phyloP scores from a whole-genome alignment of 2,888 invertebrate species.

The Thecocarcelia acutangulata region DNA sequence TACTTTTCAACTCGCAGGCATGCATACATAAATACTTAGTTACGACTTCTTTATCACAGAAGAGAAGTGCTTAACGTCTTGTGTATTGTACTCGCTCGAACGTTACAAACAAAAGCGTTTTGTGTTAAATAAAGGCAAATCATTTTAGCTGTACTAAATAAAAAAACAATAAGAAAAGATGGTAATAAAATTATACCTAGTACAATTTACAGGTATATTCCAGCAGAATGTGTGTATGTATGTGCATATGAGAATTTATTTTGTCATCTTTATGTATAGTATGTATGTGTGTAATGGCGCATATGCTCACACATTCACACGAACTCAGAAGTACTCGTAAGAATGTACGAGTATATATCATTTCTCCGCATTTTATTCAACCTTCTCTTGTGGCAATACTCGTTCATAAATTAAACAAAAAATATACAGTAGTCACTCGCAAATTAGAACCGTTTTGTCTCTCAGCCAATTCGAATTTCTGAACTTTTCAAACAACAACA shows the following conservation, averaged over 20 bases:
- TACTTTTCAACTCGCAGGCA: background rate
- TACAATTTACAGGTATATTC: background rate
- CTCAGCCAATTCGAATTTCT: no score
- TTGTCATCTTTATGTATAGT: conserved; percentile 30
- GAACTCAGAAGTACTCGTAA: no score
- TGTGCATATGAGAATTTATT: no score
- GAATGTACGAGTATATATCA: no score
- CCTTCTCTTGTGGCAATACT: no score
- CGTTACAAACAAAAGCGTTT: background rate
- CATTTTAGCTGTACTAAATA: background rate
- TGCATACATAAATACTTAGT: conserved; percentile 7
- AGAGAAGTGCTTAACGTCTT: conserved; percentile 26
- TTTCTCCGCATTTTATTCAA: no score
- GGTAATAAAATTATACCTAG: conserved; percentile 44
- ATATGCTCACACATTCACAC: background rate
- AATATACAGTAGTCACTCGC: background rate
- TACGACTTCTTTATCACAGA: background rate
- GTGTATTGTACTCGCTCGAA: conserved; percentile 2
- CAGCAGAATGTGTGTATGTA: background rate
- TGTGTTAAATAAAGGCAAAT: background rate
- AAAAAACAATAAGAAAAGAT: conserved; percentile 3
- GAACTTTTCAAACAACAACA: no score
- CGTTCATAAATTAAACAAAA: background rate
- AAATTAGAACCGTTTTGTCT: no score
- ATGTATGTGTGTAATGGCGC: no score